Conservation (phyloP, 1,140 invertebrate species). For the Rhagoletis zephyria region DNA sequence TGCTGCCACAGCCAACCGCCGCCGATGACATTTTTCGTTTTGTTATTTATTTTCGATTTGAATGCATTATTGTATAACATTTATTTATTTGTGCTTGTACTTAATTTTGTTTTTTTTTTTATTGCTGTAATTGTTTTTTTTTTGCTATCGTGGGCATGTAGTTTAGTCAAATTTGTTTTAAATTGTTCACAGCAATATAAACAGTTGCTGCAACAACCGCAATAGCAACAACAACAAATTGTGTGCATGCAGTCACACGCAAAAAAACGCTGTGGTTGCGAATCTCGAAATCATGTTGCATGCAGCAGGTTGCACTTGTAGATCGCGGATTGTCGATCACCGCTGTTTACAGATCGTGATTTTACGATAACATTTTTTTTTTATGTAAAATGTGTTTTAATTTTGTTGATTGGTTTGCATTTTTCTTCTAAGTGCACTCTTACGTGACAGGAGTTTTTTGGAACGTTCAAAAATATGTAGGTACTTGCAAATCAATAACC, state of each 20-base stretch:
- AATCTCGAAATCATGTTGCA: conserved; percentile 18
- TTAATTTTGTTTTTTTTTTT: not conserved
- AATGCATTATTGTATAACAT: conserved; percentile 17
- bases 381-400: conserved; percentile 3
- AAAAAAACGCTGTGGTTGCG: conserved; percentile 2
- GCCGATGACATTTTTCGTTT: not conserved
- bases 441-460: not conserved
- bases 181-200: conserved; percentile 48
- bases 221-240: conserved; percentile 34
- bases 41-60: not conserved
- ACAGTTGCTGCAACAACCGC: conserved; percentile 13
- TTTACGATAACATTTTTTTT: conserved; percentile 23
- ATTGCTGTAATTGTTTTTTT: conserved; percentile 5
- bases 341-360: conserved; percentile 42
- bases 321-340: conserved; percentile 34
- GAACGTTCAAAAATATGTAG: not conserved
- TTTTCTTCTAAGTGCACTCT: not conserved
- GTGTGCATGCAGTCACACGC: not conserved
- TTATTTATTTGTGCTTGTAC: conserved; percentile 31
- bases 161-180: conserved; percentile 52
- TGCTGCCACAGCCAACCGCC: conserved; percentile 11
- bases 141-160: not conserved
- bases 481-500: no score
- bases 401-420: not conserved
- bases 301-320: conserved; percentile 50